These are phyloP conservation scores for Falco biarmicus DNA, from an alignment of 2,797 vertebrate species.

Conservation along the genomic window DNA sequence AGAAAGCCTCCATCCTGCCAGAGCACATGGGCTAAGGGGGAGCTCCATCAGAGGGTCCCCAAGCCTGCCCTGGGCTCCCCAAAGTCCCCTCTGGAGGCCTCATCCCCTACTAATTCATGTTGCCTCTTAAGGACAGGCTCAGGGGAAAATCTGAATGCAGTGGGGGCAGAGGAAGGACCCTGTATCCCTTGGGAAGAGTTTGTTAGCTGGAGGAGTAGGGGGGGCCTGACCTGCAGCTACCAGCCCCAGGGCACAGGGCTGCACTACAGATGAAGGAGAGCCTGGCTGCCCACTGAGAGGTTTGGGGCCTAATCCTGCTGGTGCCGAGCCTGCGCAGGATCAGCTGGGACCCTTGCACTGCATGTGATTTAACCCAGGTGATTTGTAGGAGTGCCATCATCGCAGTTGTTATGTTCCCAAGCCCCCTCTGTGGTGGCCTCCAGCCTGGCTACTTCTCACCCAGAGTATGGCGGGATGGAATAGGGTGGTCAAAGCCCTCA, in stretches of 20 bases:
- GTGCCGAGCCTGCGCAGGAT: background rate
- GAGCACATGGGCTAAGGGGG: accelerated
- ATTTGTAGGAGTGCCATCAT: background rate
- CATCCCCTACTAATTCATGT: background rate
- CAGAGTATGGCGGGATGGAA: background rate
- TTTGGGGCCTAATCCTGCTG: background rate
- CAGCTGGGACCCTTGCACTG: background rate
- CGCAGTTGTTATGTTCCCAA: accelerated
- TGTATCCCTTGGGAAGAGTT: background rate
- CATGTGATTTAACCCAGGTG: background rate
- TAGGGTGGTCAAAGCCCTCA: background rate
- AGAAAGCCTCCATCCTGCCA: background rate
- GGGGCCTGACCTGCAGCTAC: background rate
- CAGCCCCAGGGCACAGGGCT: background rate
- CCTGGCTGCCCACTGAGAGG: background rate
- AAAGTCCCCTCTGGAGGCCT: background rate
- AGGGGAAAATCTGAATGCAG: background rate
- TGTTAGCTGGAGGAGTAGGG: background rate
- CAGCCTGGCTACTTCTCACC: background rate
- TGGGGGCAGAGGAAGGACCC: background rate
- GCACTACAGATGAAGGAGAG: background rate
- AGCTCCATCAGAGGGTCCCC: background rate
- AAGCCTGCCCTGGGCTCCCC: background rate
- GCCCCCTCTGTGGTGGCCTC: background rate
- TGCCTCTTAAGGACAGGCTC: background rate